Evolutionary conservation across 1,140 invertebrate species (phyloP).

Genomic region (Ridgeia piscesae): DNA sequence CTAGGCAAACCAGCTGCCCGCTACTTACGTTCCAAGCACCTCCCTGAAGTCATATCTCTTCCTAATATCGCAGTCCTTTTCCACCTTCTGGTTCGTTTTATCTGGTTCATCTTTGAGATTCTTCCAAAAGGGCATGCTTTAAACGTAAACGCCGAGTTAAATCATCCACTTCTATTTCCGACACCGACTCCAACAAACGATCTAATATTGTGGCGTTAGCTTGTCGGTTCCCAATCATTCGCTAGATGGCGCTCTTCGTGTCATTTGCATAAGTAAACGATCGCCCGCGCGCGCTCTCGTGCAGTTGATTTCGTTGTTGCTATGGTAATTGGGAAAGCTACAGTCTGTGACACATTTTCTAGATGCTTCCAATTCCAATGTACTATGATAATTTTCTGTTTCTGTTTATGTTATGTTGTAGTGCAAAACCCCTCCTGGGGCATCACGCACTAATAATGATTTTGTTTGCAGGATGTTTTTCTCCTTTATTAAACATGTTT

Average conservation of each 20-base stretch:
- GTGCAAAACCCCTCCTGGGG: too few species aligned
- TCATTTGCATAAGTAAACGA: not conserved
- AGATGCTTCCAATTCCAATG: not conserved
- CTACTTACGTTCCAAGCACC: slow-evolving; percentile 17
- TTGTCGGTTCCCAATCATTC: not conserved
- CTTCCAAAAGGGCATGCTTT: slow-evolving; percentile 4
- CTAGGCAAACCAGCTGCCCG: not conserved
- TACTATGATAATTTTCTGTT: not conserved
- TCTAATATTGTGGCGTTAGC: not conserved
- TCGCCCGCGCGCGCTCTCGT: not conserved
- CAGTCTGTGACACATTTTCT: not conserved
- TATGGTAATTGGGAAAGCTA: not conserved
- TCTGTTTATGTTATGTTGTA: not conserved
- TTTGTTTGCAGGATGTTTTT: not conserved
- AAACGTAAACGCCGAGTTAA: not conserved
- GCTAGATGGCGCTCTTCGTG: not conserved
- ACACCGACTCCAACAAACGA: not conserved
- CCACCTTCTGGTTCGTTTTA: not conserved
- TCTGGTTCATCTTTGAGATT: slow-evolving; percentile 5
- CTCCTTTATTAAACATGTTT: not conserved
- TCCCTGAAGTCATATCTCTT: slow-evolving; percentile 17
- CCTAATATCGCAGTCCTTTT: slow-evolving; percentile 10
- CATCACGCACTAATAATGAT: too few species aligned
- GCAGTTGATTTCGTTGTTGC: not conserved
- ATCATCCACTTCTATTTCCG: slow-evolving; percentile 5